A percentile compares a stretch with the other conserved stretches of the same genome.
phyloP scores from a whole-genome alignment of 2,888 invertebrate genomes.

The Hylaea fasciaria region DNA sequence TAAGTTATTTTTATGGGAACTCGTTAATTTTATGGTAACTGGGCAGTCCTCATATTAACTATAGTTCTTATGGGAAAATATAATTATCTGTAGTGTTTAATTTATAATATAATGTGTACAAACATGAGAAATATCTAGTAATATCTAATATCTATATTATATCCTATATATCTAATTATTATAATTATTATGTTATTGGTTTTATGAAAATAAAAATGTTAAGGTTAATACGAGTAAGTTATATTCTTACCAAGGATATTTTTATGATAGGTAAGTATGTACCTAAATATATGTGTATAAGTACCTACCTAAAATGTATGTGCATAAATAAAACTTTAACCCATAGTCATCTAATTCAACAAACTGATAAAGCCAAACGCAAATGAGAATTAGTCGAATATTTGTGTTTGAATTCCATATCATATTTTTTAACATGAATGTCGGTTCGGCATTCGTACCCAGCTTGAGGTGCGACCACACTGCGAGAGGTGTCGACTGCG shows the following conservation, averaged over 20 bases:
- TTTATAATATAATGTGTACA: too few species aligned
- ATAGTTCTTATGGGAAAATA: neutral
- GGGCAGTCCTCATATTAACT: neutral
- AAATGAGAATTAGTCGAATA: neutral
- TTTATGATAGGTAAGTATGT: too few species aligned
- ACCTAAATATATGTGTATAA: too few species aligned
- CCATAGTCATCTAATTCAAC: neutral
- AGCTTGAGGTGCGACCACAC: constrained; percentile 26
- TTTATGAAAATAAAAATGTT: too few species aligned
- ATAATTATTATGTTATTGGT: too few species aligned
- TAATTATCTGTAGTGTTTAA: neutral
- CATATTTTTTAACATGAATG: constrained; percentile 9
- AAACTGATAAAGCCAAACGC: neutral
- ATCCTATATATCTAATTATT: too few species aligned
- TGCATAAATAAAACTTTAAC: too few species aligned
- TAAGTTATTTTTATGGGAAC: neutral
- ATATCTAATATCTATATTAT: neutral
- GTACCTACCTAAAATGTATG: too few species aligned
- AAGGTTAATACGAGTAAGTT: too few species aligned
- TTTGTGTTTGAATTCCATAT: constrained; percentile 5
- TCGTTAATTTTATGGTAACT: neutral
- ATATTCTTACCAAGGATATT: too few species aligned
- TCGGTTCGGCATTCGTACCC: constrained; percentile 1
- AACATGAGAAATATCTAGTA: too few species aligned
- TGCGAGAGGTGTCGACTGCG: constrained; percentile 26